Conservation (phyloP, 2,797 vertebrate genomes). For the Poeciliopsis infans region DNA sequence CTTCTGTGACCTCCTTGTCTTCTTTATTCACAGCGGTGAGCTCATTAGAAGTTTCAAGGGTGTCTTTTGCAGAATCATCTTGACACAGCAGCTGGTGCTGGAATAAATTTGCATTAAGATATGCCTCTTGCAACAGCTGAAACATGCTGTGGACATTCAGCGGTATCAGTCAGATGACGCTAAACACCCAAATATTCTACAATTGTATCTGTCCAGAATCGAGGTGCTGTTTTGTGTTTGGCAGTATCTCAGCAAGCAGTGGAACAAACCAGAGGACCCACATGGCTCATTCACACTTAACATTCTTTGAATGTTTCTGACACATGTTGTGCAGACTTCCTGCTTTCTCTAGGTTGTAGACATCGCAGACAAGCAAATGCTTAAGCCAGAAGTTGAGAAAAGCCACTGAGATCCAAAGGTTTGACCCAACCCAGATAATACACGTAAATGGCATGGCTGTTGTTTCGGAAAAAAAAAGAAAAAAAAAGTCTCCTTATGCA, state of each 20-base stretch:
- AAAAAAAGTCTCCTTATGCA: neutral
- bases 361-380: slow-evolving; percentile 36
- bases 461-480: neutral
- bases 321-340: slow-evolving; percentile 7
- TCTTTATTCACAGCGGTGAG: slow-evolving; percentile 51
- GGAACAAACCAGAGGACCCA: slow-evolving; percentile 13
- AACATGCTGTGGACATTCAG: slow-evolving; percentile 39
- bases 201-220: slow-evolving; percentile 6
- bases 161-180: slow-evolving; percentile 41
- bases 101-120: slow-evolving; percentile 75
- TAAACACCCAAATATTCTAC: slow-evolving; percentile 7
- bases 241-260: slow-evolving; percentile 12
- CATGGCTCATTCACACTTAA: neutral
- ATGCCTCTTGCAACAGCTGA: slow-evolving; percentile 45
- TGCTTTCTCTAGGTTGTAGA: slow-evolving; percentile 12
- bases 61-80: slow-evolving; percentile 68
- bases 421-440: slow-evolving; percentile 25
- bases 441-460: neutral
- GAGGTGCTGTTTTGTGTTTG: neutral
- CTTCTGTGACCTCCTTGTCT: slow-evolving; percentile 51
- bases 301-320: slow-evolving; percentile 30
- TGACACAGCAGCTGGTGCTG: slow-evolving; percentile 72
- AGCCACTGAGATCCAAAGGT: slow-evolving; percentile 34
- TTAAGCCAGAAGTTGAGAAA: slow-evolving; percentile 26
- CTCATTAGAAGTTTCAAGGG: slow-evolving; percentile 75